Evolutionary conservation across 2,113 vertebrate species (phyloP).

Genomic region (Gallinago undulata): DNA sequence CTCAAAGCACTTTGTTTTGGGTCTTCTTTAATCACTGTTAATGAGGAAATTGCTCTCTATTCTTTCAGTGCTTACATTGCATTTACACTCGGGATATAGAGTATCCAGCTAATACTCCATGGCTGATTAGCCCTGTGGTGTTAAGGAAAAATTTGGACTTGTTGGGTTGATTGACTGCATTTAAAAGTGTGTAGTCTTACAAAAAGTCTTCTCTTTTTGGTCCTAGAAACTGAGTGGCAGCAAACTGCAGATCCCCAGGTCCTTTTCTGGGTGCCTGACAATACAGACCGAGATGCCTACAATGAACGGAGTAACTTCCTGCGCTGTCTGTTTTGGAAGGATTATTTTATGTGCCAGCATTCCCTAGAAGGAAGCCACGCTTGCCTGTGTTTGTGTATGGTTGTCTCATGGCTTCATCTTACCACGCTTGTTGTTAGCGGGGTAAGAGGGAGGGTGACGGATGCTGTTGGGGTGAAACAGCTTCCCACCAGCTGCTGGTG

Average conservation of each 20-base stretch:
- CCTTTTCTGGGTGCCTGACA: neutral
- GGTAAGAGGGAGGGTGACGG: neutral
- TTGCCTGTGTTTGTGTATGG: rapidly evolving
- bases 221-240: neutral
- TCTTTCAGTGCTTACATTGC: neutral
- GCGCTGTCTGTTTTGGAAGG: neutral
- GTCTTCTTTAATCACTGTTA: neutral
- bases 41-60: neutral
- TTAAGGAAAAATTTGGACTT: neutral
- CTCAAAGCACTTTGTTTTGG: neutral
- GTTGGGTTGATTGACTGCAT: neutral
- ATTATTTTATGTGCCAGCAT: neutral
- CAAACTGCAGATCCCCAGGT: neutral
- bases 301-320: neutral
- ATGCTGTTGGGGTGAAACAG: neutral
- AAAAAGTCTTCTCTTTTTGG: neutral
- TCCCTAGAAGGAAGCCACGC: neutral
- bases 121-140: neutral
- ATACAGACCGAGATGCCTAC: neutral
- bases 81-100: neutral
- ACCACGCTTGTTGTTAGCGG: no score
- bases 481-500: neutral
- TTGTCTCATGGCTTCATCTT: neutral
- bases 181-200: neutral
- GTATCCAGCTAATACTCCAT: neutral